Percentiles rank a stretch among this genome's conserved stretches.
Conservation (phyloP, 1,140 invertebrate species). For the Drosophila carrolli region DNA sequence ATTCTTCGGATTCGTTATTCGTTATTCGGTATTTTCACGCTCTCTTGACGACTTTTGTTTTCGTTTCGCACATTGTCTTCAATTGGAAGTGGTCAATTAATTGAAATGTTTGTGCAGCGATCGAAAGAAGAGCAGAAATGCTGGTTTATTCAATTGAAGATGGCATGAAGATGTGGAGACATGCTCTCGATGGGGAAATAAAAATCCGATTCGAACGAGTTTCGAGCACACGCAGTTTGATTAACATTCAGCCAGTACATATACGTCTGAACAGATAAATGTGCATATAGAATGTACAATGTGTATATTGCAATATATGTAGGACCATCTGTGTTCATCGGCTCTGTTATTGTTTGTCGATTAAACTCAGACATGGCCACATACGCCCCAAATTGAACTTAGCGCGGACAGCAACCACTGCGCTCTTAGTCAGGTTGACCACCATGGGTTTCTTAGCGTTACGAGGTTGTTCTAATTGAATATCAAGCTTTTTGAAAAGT, state of each 20-base stretch:
- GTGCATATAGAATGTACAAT: slow-evolving; percentile 11
- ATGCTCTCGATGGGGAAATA: slow-evolving; percentile 14
- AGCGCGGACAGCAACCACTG: neutral
- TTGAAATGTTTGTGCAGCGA: slow-evolving; percentile 71
- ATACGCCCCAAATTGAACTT: slow-evolving; percentile 31
- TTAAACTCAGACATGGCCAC: slow-evolving; percentile 36
- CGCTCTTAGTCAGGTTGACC: neutral
- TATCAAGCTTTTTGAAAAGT: neutral
- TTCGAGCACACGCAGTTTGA: slow-evolving; percentile 40
- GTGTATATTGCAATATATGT: neutral
- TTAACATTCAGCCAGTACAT: slow-evolving; percentile 41
- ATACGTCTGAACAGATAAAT: slow-evolving; percentile 20
- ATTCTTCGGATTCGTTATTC: neutral
- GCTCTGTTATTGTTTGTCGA: slow-evolving; percentile 49
- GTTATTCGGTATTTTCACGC: neutral
- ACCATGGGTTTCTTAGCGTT: neutral
- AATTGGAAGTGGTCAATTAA: slow-evolving; percentile 73
- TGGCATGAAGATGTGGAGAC: slow-evolving; percentile 6
- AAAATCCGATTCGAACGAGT: slow-evolving; percentile 69
- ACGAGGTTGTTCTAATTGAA: no score
- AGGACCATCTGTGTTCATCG: slow-evolving; percentile 10
- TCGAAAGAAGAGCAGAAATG: slow-evolving; percentile 18
- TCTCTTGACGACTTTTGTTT: slow-evolving; percentile 46
- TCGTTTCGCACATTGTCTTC: slow-evolving; percentile 48
- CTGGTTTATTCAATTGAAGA: slow-evolving; percentile 39